Evolutionary conservation across 2,113 vertebrate species (phyloP).

Genomic region (Symphodus melops): DNA sequence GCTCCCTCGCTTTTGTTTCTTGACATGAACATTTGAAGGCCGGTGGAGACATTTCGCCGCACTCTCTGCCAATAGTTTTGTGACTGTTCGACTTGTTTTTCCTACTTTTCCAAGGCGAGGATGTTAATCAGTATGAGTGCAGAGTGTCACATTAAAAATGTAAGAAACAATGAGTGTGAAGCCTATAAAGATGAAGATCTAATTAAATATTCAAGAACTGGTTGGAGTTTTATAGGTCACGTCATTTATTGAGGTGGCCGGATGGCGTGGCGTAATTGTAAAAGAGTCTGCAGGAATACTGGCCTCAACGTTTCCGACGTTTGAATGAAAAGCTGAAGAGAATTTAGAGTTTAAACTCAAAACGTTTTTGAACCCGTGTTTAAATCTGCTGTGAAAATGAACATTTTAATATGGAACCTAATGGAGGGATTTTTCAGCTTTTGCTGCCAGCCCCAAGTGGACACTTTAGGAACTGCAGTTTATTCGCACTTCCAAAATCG

Average conservation of each 20-base stretch:
- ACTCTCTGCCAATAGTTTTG: background rate
- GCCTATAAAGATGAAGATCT: conserved; percentile 49
- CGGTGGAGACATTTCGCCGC: background rate
- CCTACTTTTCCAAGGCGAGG: background rate
- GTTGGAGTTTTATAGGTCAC: conserved; percentile 55
- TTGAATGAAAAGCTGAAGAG: background rate
- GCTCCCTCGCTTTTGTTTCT: background rate
- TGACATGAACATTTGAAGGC: background rate
- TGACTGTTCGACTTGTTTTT: background rate
- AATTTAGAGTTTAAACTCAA: no score
- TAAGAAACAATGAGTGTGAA: conserved; percentile 26
- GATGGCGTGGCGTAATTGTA: background rate
- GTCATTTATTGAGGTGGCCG: conserved; percentile 42
- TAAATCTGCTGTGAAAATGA: no score
- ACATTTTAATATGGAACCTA: no score
- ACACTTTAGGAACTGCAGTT: no score
- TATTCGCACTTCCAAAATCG: no score
- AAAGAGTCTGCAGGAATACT: background rate
- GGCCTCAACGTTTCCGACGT: background rate
- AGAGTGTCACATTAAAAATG: conserved; percentile 50
- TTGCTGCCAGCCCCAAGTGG: no score
- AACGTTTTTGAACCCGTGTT: no score
- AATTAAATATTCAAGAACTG: conserved; percentile 59
- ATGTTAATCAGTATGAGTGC: conserved; percentile 30
- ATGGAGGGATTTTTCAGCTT: no score